Base-by-base conservation (phyloP, 1,140 invertebrate species). In the Drosophila varians region DNA sequence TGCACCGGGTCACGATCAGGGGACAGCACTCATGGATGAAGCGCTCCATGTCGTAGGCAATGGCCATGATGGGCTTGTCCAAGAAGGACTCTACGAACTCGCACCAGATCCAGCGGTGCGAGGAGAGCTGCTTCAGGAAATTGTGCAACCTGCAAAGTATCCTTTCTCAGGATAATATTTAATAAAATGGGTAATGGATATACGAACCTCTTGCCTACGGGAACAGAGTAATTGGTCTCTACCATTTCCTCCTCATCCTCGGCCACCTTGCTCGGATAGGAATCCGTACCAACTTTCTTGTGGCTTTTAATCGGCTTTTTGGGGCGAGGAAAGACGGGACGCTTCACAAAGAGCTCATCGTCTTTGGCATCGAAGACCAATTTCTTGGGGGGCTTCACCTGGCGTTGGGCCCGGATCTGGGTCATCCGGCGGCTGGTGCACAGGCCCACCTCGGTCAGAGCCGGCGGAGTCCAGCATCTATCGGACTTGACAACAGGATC, bases 91-190 rank as follows among this genome's bases (percentile, higher is more conserved):
- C 62, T 0, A 61, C 42, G 18, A 86, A 86, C 58, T 86, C 80
- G 14, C 38, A 64, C 73, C 68, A 80, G 5, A 86, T 51, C 80
- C 80, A 87, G n/a, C 58, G 68, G 14, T 66, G 58, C 0, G 66
- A 62, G 23, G 38, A 9, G 3, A 57, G 26, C 1, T 45, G 34
- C 43, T 47, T 66, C 0, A 84, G 18, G n/a, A 70, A 68, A n/a
- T 72, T 68, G 18, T 16, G 46, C 6, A 83, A 36, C 2, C 52
- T 48, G 3, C 3, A 3, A 31, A 11, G 11, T 3, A 11, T 3
- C 3, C 9, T 31, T 31, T 3, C 9, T 8, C 9, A 28, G 9
- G n/a, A 3, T 0, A 9, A 1, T 19, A 1, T 9, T 19, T 1
- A 42, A 9, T 3, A 8, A 9, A 42, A 19, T 9, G 9, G 11